phyloP scores from a whole-genome alignment of 2,888 invertebrate genomes.

The Ferrisia virgata region DNA sequence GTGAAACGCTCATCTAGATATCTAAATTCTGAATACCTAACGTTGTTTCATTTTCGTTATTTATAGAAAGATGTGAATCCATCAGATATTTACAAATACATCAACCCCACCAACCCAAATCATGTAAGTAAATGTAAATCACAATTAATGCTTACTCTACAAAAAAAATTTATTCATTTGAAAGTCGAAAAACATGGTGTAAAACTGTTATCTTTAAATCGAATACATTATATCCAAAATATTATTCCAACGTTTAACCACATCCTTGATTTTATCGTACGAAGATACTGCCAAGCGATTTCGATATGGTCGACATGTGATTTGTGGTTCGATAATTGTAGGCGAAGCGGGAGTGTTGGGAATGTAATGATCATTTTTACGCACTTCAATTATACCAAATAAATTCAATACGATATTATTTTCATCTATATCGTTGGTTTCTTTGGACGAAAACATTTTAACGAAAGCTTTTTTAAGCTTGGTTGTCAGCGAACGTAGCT shows the following conservation, averaged over 20 bases:
- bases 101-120: no score
- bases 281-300: background rate
- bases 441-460: background rate
- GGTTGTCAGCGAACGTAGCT: background rate
- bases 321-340: background rate
- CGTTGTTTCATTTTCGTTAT: no score
- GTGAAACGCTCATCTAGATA: no score
- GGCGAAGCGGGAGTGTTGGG: background rate
- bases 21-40: no score
- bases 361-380: background rate
- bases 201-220: background rate
- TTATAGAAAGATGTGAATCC: no score
- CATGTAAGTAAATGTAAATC: no score
- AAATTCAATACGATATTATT: conserved; percentile 3
- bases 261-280: background rate
- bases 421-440: background rate
- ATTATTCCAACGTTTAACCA: conserved; percentile 16
- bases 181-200: background rate
- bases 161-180: background rate
- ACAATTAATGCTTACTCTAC: no score
- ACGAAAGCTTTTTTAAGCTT: background rate
- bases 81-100: no score
- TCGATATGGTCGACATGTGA: background rate
- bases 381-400: background rate
- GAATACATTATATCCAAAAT: background rate